These are phyloP conservation scores for Monodelphis domestica DNA, from an alignment of 2,797 vertebrate genomes.

Conservation along the genomic window DNA sequence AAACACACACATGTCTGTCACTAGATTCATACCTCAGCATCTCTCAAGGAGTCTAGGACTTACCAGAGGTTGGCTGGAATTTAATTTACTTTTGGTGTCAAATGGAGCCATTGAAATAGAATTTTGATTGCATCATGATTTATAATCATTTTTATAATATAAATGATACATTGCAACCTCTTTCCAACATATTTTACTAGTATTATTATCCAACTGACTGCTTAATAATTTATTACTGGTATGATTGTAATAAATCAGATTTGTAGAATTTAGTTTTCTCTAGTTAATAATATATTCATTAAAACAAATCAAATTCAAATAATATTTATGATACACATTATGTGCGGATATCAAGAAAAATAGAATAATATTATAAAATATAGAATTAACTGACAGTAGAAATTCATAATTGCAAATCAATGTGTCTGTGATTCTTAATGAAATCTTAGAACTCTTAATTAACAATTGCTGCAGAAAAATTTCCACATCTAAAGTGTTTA, in stretches of 20 bases:
- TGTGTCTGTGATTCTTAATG: not conserved
- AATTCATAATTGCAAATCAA: not conserved
- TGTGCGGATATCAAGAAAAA: not conserved
- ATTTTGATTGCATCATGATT: not conserved
- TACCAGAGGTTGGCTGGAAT: not conserved
- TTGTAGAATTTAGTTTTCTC: not conserved
- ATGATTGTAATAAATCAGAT: not conserved
- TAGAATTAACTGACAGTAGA: not conserved
- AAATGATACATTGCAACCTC: not conserved
- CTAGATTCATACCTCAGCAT: not conserved
- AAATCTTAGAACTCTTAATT: not conserved
- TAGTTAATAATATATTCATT: not conserved
- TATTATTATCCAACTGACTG: not conserved
- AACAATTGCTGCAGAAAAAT: not conserved
- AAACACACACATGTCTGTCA: not conserved
- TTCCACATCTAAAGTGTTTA: not conserved
- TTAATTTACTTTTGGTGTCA: not conserved
- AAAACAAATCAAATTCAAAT: not conserved
- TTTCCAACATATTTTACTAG: not conserved
- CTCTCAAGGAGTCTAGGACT: not conserved
- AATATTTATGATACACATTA: not conserved
- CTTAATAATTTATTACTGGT: not conserved
- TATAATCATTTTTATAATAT: not conserved
- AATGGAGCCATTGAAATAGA: not conserved
- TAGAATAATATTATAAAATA: not conserved